Conservation (phyloP, 2,888 invertebrate genomes). For the Hirtodrosophila cameraria region DNA sequence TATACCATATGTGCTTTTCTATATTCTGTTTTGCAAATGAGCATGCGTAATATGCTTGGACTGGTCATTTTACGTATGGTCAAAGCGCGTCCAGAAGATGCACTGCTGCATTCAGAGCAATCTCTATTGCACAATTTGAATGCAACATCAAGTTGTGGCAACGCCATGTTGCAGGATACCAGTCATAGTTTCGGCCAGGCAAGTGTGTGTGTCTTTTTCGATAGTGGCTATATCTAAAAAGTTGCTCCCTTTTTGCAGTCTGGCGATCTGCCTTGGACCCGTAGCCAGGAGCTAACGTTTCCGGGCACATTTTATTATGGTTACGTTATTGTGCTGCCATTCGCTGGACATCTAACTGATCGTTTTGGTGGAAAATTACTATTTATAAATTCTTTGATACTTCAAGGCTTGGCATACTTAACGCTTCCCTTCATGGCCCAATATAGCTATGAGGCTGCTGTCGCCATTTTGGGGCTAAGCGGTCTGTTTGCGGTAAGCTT, state of each 20-base stretch:
- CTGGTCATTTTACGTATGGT: conserved; percentile 86
- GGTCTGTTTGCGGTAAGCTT: conserved; percentile 85
- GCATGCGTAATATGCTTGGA: conserved; percentile 85
- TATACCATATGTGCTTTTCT: conserved; percentile 83
- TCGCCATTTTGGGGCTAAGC: conserved; percentile 83
- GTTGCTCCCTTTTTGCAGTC: conserved; percentile 44
- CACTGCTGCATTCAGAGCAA: background rate
- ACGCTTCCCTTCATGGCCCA: conserved; percentile 84
- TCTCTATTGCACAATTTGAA: background rate
- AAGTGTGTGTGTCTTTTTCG: conserved; percentile 16
- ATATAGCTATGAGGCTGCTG: conserved; percentile 81
- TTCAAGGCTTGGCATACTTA: conserved; percentile 83
- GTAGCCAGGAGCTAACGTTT: conserved; percentile 85
- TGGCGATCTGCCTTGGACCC: conserved; percentile 86
- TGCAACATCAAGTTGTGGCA: conserved; percentile 16
- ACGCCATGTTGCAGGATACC: background rate
- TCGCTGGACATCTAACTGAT: conserved; percentile 84
- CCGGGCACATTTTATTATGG: conserved; percentile 86
- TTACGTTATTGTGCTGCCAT: conserved; percentile 82
- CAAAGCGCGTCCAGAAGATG: conserved; percentile 75
- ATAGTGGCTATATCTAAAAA: conserved; percentile 10
- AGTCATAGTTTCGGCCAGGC: conserved; percentile 16
- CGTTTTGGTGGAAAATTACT: conserved; percentile 83
- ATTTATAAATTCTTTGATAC: conserved; percentile 79
- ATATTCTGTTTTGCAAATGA: conserved; percentile 80